phyloP scores from a whole-genome alignment of 2,797 vertebrate genomes.

The Galago senegalensis region DNA sequence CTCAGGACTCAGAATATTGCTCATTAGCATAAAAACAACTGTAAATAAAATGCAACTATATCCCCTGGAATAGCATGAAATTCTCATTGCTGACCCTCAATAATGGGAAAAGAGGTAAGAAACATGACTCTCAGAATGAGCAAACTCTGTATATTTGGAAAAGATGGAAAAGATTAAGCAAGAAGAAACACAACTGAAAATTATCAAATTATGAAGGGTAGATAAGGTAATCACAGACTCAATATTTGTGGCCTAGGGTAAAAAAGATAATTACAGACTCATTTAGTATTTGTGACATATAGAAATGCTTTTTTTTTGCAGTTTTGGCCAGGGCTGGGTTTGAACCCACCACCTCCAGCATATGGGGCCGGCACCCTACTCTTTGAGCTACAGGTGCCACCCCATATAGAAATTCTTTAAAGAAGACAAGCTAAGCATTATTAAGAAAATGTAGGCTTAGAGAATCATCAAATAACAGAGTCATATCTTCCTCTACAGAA shows the following conservation, averaged over 20 bases:
- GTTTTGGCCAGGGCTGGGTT: no score
- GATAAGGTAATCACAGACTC: neutral
- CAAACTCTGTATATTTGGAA: neutral
- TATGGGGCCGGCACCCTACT: no score
- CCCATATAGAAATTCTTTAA: neutral
- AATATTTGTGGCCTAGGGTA: neutral
- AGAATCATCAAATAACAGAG: neutral
- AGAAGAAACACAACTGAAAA: neutral
- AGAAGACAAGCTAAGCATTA: neutral
- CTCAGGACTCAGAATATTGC: neutral
- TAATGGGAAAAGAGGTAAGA: slow-evolving; percentile 28
- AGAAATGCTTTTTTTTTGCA: neutral
- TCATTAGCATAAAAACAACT: neutral
- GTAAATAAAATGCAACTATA: neutral
- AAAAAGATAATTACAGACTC: neutral
- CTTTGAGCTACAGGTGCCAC: no score
- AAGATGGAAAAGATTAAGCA: neutral
- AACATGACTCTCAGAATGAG: neutral
- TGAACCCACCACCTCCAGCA: no score
- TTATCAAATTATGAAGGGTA: neutral
- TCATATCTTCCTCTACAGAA: neutral
- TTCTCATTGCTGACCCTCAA: neutral
- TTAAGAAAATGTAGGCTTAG: neutral
- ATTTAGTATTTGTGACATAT: neutral
- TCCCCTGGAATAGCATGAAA: neutral